Conservation (phyloP, 2,113 vertebrate genomes). For the Theropithecus gelada region DNA sequence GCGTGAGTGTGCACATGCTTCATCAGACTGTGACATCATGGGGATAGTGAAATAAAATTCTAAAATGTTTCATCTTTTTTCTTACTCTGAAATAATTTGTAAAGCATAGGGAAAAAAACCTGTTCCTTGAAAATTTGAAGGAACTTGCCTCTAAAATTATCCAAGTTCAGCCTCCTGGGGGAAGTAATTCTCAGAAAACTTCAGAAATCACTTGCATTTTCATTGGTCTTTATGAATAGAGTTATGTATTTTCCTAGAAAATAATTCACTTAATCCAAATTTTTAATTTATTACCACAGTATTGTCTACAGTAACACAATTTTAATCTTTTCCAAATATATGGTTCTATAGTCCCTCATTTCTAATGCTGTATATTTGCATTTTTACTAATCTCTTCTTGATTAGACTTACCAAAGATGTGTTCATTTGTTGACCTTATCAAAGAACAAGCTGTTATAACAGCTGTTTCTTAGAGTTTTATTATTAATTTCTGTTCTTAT, state of each 20-base stretch:
- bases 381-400: constrained; percentile 44
- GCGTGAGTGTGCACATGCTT: neutral
- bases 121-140: neutral
- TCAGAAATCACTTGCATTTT: constrained; percentile 27
- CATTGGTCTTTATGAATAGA: neutral
- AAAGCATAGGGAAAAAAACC: neutral
- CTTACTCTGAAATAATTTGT: constrained; percentile 8
- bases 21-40: neutral
- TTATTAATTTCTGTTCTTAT: constrained; percentile 61
- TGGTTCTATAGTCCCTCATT: neutral
- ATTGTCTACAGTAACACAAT: constrained; percentile 1
- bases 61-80: constrained; percentile 8
- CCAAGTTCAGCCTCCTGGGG: neutral
- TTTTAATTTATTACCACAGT: constrained; percentile 14
- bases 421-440: constrained; percentile 51
- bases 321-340: constrained; percentile 42
- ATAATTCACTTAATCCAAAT: neutral
- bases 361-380: neutral
- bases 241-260: constrained; percentile 17
- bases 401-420: constrained; percentile 11
- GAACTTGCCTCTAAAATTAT: neutral
- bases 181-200: constrained; percentile 35
- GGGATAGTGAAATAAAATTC: neutral
- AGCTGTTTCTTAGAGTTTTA: constrained; percentile 58
- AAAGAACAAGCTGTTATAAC: constrained; percentile 50